Evolutionary conservation across 1,140 invertebrate species (phyloP).

Genomic region (Caerostris extrusa): DNA sequence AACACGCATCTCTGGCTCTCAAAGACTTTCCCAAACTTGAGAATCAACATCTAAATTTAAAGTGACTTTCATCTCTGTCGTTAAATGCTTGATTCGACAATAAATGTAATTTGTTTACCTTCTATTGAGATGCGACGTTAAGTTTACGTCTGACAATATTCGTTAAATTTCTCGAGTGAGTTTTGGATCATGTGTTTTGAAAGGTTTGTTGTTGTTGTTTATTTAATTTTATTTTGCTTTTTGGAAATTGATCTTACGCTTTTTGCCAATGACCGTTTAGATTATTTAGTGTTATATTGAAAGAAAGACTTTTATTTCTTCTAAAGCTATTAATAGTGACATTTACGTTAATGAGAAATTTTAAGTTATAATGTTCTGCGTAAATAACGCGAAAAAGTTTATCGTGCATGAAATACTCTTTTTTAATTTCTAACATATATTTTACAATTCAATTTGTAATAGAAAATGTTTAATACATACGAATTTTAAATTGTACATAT

Average conservation of each 20-base stretch:
- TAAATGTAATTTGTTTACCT: slow-evolving; percentile 13
- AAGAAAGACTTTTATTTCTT: neutral
- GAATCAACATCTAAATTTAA: neutral
- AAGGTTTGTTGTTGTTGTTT: neutral
- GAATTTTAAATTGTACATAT: too few relatives aligned
- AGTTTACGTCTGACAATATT: slow-evolving; percentile 46
- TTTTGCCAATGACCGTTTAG: neutral
- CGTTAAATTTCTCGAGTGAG: slow-evolving; percentile 14
- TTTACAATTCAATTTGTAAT: too few relatives aligned
- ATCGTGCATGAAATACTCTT: too few relatives aligned
- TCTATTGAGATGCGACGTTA: slow-evolving; percentile 6
- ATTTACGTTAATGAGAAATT: neutral
- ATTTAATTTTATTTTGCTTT: neutral
- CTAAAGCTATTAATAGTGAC: neutral
- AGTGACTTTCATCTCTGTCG: neutral
- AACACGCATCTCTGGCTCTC: too few relatives aligned
- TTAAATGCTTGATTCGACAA: neutral
- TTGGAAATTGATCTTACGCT: neutral
- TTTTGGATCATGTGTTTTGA: neutral
- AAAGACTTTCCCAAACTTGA: neutral
- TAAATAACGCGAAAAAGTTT: too few relatives aligned
- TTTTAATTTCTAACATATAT: too few relatives aligned
- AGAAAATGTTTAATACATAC: too few relatives aligned
- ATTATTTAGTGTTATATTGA: slow-evolving; percentile 39
- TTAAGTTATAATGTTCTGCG: too few relatives aligned